A percentile compares a stretch with the other conserved stretches of the same genome.
Evolutionary conservation across 2,797 vertebrate genomes (phyloP).

Genomic region (Coregonus suidteri): DNA sequence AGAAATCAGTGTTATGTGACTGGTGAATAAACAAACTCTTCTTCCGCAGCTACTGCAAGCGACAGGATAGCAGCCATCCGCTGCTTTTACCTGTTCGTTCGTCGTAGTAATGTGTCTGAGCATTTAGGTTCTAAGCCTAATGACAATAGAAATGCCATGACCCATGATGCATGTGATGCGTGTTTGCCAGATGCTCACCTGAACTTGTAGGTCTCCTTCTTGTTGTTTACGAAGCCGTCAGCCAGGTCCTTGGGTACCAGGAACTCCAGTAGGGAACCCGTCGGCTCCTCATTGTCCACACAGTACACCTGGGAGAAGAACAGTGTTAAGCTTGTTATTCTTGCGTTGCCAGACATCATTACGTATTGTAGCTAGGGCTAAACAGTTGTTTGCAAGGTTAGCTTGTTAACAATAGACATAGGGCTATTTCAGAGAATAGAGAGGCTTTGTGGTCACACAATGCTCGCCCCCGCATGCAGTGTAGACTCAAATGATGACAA

Average conservation of each 20-base stretch:
- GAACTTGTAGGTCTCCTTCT: slow-evolving; percentile 90
- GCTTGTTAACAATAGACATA: too few relatives aligned
- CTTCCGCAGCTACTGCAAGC: too few relatives aligned
- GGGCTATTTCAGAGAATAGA: too few relatives aligned
- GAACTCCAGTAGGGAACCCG: slow-evolving; percentile 81
- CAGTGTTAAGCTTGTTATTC: slow-evolving; percentile 15
- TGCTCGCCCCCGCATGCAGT: too few relatives aligned
- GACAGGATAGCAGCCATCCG: too few relatives aligned
- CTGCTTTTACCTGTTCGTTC: too few relatives aligned
- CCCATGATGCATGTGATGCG: not conserved
- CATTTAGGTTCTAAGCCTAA: not conserved
- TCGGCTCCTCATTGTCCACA: slow-evolving; percentile 76
- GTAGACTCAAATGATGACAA: too few relatives aligned
- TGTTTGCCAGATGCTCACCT: slow-evolving; percentile 73
- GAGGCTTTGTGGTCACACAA: too few relatives aligned
- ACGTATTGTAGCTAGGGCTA: not conserved
- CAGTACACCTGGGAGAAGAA: slow-evolving; percentile 83
- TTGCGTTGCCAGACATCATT: too few relatives aligned
- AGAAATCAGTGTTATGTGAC: too few relatives aligned
- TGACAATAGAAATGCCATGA: not conserved
- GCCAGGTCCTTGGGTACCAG: slow-evolving; percentile 84
- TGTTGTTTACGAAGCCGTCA: slow-evolving; percentile 96
- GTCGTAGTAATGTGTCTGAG: not conserved
- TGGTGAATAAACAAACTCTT: too few relatives aligned
- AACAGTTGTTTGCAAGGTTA: too few relatives aligned